Evolutionary conservation across 1,140 invertebrate genomes (phyloP).

Genomic region (Zaprionus vittiger): DNA sequence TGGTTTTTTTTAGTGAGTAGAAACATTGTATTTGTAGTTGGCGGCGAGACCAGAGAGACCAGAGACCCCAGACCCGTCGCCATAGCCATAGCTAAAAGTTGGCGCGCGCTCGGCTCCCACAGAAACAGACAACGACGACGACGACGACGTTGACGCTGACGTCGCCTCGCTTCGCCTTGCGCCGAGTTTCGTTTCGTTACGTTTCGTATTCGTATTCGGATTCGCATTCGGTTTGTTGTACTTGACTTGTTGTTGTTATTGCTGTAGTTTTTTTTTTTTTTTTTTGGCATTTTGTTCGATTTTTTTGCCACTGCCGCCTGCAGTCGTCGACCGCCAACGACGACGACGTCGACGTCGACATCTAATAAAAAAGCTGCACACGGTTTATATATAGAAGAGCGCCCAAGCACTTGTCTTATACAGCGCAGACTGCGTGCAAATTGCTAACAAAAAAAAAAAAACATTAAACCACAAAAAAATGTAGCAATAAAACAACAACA

Average conservation of each 20-base stretch:
- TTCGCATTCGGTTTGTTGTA: constrained; percentile 70
- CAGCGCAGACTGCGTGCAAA: constrained; percentile 47
- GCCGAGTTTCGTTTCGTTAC: constrained; percentile 66
- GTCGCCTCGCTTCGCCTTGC: constrained; percentile 32
- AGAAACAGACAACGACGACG: constrained; percentile 30
- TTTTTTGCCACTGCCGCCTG: constrained; percentile 59
- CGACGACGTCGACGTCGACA: constrained; percentile 57
- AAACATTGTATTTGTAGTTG: constrained; percentile 58
- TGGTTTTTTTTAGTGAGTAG: constrained; percentile 33
- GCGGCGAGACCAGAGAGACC: constrained; percentile 38
- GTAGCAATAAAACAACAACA: constrained; percentile 29
- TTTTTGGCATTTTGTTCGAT: constrained; percentile 83
- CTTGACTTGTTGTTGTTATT: constrained; percentile 23
- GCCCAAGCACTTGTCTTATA: constrained; percentile 33
- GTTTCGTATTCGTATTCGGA: constrained; percentile 55
- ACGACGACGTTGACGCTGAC: constrained; percentile 35
- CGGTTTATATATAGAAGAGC: constrained; percentile 32
- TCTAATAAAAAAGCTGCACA: constrained; percentile 78
- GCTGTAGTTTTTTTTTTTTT: constrained; percentile 59
- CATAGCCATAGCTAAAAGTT: constrained; percentile 63
- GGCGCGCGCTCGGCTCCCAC: constrained; percentile 66
- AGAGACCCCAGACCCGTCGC: constrained; percentile 54
- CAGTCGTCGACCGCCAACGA: constrained; percentile 58
- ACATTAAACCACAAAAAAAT: not conserved
- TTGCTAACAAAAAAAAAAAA: constrained; percentile 53